Conservation (phyloP, 2,888 invertebrate genomes). For the Epiblema foenella region DNA sequence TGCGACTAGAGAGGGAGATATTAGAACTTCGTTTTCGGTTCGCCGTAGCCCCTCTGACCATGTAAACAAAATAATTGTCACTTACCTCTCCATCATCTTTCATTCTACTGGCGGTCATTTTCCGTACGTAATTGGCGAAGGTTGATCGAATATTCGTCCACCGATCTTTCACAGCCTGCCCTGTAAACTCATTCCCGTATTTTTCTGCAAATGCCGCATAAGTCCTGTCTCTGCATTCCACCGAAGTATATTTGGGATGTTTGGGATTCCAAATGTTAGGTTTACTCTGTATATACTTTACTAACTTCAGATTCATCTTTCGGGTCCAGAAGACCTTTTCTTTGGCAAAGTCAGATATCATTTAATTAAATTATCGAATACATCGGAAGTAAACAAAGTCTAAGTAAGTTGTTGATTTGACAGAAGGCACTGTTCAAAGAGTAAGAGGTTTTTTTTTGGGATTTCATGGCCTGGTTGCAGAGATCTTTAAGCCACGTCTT, state of each 20-base stretch:
- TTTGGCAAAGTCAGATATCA: constrained; percentile 76
- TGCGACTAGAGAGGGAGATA: too few species aligned
- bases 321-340: constrained; percentile 80
- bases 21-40: too few species aligned
- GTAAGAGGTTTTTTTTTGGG: too few species aligned
- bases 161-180: constrained; percentile 76
- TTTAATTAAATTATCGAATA: constrained; percentile 40
- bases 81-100: constrained; percentile 64
- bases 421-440: not conserved
- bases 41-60: too few species aligned
- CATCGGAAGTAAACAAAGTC: constrained; percentile 21
- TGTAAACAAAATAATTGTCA: not conserved
- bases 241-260: constrained; percentile 75
- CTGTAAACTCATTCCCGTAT: constrained; percentile 73
- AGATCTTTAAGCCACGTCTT: too few species aligned
- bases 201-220: constrained; percentile 74
- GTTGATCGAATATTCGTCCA: constrained; percentile 81
- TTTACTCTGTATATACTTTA: constrained; percentile 70
- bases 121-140: constrained; percentile 74
- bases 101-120: constrained; percentile 62
- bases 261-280: constrained; percentile 78
- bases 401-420: not conserved
- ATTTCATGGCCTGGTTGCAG: too few species aligned
- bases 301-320: constrained; percentile 76
- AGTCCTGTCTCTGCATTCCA: constrained; percentile 66